These are phyloP conservation scores for Phrynocephalus forsythii DNA, from an alignment of 2,797 vertebrate species.

Conservation along the genomic window DNA sequence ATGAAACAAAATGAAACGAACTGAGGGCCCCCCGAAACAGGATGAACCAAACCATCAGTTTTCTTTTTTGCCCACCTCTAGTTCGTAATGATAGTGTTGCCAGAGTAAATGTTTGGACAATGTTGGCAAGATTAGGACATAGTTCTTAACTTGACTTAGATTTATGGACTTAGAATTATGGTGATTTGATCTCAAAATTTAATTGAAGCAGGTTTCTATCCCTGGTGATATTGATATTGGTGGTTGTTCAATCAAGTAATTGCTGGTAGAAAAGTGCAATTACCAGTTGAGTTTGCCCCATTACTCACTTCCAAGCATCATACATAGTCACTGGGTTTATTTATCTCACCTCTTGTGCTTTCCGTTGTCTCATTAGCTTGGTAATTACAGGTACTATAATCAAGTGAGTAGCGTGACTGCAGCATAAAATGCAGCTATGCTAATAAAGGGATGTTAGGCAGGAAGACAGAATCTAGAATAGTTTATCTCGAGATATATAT, in stretches of 20 bases:
- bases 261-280: not conserved
- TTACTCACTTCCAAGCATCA: slow-evolving; percentile 2
- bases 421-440: not conserved
- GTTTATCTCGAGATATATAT: not conserved
- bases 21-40: no score
- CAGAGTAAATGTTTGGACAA: no score
- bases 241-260: slow-evolving; percentile 6
- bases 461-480: not conserved
- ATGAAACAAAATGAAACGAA: no score
- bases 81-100: no score
- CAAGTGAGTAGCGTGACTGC: rapidly evolving
- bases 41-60: no score
- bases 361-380: not conserved
- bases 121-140: not conserved
- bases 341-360: slow-evolving; percentile 5
- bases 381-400: not conserved
- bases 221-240: not conserved
- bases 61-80: no score
- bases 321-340: not conserved
- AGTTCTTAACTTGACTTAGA: not conserved
- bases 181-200: not conserved
- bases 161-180: not conserved
- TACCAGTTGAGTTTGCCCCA: not conserved
- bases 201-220: slow-evolving; percentile 13
- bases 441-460: not conserved